Conservation (phyloP, 2,113 vertebrate genomes). For the Aphyosemion australe region DNA sequence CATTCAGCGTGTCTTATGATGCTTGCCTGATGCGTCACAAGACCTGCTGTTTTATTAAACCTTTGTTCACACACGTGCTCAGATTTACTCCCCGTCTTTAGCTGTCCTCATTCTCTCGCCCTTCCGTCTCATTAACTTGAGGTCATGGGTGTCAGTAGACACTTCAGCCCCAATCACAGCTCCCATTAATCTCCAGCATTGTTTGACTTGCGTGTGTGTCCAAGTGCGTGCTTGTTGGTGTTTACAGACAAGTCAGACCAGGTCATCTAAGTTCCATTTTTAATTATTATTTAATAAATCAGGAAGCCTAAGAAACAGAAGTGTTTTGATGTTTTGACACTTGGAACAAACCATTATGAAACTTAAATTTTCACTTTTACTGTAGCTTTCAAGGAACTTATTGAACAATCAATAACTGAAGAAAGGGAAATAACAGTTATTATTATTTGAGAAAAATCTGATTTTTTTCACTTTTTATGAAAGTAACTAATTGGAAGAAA, state of each 20-base stretch:
- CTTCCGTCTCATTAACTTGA: conserved; percentile 55
- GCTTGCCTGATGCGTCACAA: conserved; percentile 2
- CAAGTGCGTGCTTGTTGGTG: conserved; percentile 7
- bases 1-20: neutral
- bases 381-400: no score
- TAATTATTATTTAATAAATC: conserved; percentile 3
- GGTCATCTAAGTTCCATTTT: conserved; percentile 11
- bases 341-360: no score
- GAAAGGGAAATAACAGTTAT: no score
- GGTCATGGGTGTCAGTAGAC: conserved; percentile 70
- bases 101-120: conserved; percentile 9
- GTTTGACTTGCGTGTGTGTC: conserved; percentile 42
- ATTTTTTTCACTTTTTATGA: no score
- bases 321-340: neutral
- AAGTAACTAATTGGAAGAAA: no score
- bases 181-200: conserved; percentile 62
- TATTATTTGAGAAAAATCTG: no score
- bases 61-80: conserved; percentile 7
- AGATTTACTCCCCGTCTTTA: conserved; percentile 17
- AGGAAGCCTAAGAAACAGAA: conserved; percentile 2
- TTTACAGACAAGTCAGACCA: conserved; percentile 37
- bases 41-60: neutral
- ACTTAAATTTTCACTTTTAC: no score
- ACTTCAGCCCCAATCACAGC: conserved; percentile 69
- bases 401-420: no score